Conservation (phyloP, 1,140 invertebrate species). For the Cylas formicarius region DNA sequence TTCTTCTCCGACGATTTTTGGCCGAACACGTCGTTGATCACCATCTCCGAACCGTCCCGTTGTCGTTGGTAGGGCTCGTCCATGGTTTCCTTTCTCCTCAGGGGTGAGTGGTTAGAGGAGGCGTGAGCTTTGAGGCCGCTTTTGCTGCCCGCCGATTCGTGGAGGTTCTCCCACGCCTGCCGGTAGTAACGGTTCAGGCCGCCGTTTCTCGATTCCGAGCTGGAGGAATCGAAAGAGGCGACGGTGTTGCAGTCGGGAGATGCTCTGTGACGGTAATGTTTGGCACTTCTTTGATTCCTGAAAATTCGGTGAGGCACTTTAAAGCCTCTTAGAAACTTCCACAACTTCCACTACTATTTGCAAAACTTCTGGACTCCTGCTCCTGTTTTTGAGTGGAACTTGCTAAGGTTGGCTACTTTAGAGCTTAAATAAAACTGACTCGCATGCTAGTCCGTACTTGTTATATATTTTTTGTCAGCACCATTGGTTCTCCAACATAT, state of each 20-base stretch:
- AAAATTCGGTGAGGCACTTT: no score
- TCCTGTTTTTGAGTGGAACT: no score
- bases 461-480: no score
- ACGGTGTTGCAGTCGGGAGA: conserved; percentile 84
- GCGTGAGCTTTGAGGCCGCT: conserved; percentile 39
- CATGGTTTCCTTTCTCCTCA: conserved; percentile 61
- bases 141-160: conserved; percentile 66
- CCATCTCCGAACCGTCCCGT: conserved; percentile 61
- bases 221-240: conserved; percentile 77
- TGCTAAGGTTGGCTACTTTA: no score
- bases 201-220: conserved; percentile 71
- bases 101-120: conserved; percentile 45
- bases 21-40: conserved; percentile 59
- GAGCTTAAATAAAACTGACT: neutral
- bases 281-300: conserved; percentile 65
- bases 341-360: no score
- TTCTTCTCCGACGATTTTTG: conserved; percentile 58
- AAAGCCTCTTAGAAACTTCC: no score
- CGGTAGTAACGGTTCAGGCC: conserved; percentile 78
- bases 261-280: conserved; percentile 77
- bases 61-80: conserved; percentile 55
- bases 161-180: conserved; percentile 86
- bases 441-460: no score
- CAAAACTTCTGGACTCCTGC: neutral
- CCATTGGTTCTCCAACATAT: no score